Evolutionary conservation across 1,140 invertebrate species (phyloP).

Genomic region (Cotesia chilonis): DNA sequence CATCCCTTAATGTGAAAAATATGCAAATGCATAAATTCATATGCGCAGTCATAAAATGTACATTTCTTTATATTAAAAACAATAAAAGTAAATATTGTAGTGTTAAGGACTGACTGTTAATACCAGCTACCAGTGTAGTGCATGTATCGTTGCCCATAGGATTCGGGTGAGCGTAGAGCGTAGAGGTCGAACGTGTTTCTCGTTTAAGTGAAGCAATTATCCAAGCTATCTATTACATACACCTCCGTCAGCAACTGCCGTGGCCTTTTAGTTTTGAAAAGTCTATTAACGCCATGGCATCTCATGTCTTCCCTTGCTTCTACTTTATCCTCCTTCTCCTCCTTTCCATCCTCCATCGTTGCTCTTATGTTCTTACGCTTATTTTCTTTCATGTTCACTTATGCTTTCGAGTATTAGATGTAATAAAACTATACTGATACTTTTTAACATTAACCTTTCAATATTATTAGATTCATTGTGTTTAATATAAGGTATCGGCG

Average conservation of each 20-base stretch:
- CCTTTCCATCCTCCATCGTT: neutral
- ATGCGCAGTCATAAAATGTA: neutral
- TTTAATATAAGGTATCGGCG: too few species aligned
- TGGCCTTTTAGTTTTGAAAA: conserved; percentile 59
- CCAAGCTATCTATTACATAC: conserved; percentile 59
- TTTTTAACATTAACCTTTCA: too few species aligned
- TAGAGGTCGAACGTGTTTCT: conserved; percentile 60
- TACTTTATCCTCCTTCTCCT: conserved; percentile 18
- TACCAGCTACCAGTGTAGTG: conserved; percentile 45
- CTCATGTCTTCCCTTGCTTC: conserved; percentile 38
- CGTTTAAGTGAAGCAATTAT: conserved; percentile 63
- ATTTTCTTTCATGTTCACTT: neutral
- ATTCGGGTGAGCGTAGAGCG: conserved; percentile 28
- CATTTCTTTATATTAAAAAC: neutral
- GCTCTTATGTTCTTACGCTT: conserved; percentile 1
- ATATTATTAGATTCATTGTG: too few species aligned
- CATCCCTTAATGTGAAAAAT: neutral
- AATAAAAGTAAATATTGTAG: too few species aligned
- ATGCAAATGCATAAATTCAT: neutral
- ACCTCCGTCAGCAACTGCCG: conserved; percentile 55
- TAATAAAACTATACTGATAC: too few species aligned
- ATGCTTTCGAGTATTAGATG: neutral
- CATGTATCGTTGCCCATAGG: conserved; percentile 7
- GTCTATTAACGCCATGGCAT: conserved; percentile 50
- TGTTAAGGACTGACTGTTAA: conserved; percentile 47